phyloP scores from a whole-genome alignment of 2,113 vertebrate genomes.

The Thalassarche chlororhynchos region DNA sequence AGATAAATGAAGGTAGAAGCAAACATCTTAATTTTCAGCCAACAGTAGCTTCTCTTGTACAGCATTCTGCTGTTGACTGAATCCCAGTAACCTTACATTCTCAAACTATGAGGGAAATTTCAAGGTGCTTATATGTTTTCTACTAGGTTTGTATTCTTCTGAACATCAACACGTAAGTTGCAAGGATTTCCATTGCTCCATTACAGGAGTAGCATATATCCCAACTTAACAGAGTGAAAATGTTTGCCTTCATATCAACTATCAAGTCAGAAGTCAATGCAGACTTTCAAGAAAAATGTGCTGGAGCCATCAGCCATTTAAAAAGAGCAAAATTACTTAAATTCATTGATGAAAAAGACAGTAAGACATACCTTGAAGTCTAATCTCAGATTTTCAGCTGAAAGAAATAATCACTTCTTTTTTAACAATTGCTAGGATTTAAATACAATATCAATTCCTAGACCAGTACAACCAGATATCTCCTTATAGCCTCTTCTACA shows the following conservation, averaged over 20 bases:
- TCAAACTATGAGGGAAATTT: not conserved
- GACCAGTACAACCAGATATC: not conserved
- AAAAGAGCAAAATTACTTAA: not conserved
- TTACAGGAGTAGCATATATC: not conserved
- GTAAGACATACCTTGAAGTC: not conserved
- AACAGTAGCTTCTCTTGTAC: not conserved
- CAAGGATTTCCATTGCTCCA: not conserved
- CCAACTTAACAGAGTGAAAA: not conserved
- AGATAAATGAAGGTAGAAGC: conserved; percentile 23
- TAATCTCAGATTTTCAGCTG: not conserved
- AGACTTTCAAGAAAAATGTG: not conserved
- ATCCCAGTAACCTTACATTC: not conserved
- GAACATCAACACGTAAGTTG: not conserved
- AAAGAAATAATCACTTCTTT: not conserved
- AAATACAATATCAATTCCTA: not conserved
- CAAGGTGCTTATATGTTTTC: not conserved
- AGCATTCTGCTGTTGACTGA: not conserved
- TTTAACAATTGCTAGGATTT: not conserved
- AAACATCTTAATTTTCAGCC: conserved; percentile 66
- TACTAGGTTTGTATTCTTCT: not conserved
- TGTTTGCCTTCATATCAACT: not conserved
- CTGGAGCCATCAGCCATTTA: not conserved
- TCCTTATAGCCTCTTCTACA: not conserved
- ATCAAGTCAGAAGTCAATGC: not conserved
- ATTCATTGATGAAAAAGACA: not conserved